phyloP scores from a whole-genome alignment of 37 sponge, comb jelly and placozoan genomes.

The Ianthella basta region DNA sequence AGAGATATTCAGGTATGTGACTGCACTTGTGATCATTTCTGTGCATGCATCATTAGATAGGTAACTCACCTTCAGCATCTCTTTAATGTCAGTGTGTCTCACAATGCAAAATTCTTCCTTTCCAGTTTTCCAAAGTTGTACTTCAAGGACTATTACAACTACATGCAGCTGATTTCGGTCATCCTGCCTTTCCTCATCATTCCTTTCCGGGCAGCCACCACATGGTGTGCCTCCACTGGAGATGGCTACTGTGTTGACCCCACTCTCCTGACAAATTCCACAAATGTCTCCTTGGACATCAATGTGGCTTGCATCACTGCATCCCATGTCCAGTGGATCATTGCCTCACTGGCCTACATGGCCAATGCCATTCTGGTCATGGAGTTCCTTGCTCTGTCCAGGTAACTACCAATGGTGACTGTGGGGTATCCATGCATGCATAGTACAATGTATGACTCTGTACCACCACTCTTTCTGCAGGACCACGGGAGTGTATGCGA shows the following conservation, averaged over 20 bases:
- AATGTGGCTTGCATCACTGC: constrained; percentile 17
- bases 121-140: not conserved
- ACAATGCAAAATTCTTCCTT: not conserved
- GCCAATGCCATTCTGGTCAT: constrained; percentile 21
- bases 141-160: constrained; percentile 27
- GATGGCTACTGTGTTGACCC: constrained; percentile 25
- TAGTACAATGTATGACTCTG: not conserved
- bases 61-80: not conserved
- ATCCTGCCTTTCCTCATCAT: constrained; percentile 15
- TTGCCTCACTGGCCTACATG: constrained; percentile 26
- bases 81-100: not conserved
- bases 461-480: not conserved
- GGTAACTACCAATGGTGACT: no score
- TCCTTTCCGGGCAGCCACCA: constrained; percentile 28
- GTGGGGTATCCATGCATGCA: no score
- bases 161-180: not conserved
- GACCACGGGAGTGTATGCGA: constrained; percentile 17
- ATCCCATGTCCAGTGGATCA: constrained; percentile 27
- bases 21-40: not conserved
- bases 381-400: constrained; percentile 20
- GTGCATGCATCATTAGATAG: not conserved
- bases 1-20: not conserved
- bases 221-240: constrained; percentile 37
- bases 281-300: not conserved
- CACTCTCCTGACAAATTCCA: not conserved